A percentile compares a stretch with the other conserved stretches of the same genome.
Evolutionary conservation across 2,797 vertebrate species (phyloP).

Genomic region (Hippocampus kuda): DNA sequence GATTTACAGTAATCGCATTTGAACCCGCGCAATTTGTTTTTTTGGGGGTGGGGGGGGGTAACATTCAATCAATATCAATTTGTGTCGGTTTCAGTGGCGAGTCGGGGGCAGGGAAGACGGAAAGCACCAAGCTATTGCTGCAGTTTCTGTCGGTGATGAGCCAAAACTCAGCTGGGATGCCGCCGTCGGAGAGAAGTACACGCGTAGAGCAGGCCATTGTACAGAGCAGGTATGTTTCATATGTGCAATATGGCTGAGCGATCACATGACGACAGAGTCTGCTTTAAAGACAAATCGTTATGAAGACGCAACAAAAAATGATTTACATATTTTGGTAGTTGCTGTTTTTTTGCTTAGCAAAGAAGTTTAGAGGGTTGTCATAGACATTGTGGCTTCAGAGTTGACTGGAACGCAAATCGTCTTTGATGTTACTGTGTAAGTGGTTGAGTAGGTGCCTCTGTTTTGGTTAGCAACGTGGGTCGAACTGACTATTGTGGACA

Average conservation of each 20-base stretch:
- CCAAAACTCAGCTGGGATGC: constrained; percentile 73
- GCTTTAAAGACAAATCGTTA: background rate
- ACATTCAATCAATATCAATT: background rate
- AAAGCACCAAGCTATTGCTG: constrained; percentile 86
- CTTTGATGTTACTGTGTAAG: too few species aligned
- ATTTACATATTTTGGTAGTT: too few species aligned
- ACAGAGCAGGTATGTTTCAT: constrained; percentile 78
- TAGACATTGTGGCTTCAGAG: too few species aligned
- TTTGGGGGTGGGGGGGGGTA: too few species aligned
- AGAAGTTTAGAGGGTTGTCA: too few species aligned
- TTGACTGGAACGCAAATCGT: too few species aligned
- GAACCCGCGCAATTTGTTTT: background rate
- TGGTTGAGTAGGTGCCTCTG: too few species aligned
- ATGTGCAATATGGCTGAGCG: background rate
- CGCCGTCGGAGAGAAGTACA: constrained; percentile 69
- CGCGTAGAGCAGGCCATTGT: constrained; percentile 84
- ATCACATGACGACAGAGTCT: background rate
- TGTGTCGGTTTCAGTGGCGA: constrained; percentile 69
- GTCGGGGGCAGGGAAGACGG: constrained; percentile 88
- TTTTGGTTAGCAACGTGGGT: too few species aligned
- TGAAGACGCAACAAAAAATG: too few species aligned
- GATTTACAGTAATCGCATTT: background rate
- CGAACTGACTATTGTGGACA: too few species aligned
- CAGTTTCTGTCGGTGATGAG: constrained; percentile 91
- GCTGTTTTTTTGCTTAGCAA: too few species aligned